Percentiles rank a stretch among this genome's conserved stretches.
Evolutionary conservation across 2,113 vertebrate species (phyloP).

Genomic region (Notarius lentiginosus): DNA sequence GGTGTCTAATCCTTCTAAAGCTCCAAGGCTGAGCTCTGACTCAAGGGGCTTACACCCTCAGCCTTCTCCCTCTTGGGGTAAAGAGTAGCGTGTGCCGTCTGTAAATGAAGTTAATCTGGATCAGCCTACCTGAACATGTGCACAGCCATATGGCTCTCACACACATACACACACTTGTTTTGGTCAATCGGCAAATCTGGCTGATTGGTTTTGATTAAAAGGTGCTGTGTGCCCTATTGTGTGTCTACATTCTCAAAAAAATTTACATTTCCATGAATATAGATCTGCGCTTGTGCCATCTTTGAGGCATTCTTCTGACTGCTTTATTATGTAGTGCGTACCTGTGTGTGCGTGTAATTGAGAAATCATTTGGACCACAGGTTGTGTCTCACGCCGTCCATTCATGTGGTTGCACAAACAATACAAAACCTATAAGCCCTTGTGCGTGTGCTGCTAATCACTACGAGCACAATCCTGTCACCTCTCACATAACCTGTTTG

Average conservation of each 20-base stretch:
- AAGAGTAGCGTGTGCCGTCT: conserved; percentile 1
- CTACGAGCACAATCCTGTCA: conserved; percentile 42
- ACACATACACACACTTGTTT: conserved; percentile 36
- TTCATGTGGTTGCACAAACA: conserved; percentile 53
- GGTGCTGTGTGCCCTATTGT: not conserved
- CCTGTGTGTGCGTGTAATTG: not conserved
- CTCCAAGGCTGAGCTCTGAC: conserved; percentile 64
- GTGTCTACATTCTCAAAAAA: not conserved
- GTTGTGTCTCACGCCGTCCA: conserved; percentile 24
- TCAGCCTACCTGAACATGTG: conserved; percentile 47
- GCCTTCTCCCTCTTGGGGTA: conserved; percentile 53
- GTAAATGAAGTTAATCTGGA: conserved; percentile 65
- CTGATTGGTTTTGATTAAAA: conserved; percentile 30
- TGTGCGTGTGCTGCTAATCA: conserved; percentile 40
- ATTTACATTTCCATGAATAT: not conserved
- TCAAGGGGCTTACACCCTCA: conserved; percentile 58
- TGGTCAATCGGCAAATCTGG: conserved; percentile 31
- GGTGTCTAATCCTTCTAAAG: conserved; percentile 65
- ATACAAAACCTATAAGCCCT: conserved; percentile 49
- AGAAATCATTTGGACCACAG: conserved; percentile 18
- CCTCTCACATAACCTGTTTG: conserved; percentile 57
- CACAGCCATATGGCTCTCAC: conserved; percentile 58
- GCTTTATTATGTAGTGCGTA: not conserved
- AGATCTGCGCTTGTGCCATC: not conserved
- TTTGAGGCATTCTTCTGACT: not conserved